phyloP scores from a whole-genome alignment of 2,113 vertebrate species.

The Geococcyx californianus region DNA sequence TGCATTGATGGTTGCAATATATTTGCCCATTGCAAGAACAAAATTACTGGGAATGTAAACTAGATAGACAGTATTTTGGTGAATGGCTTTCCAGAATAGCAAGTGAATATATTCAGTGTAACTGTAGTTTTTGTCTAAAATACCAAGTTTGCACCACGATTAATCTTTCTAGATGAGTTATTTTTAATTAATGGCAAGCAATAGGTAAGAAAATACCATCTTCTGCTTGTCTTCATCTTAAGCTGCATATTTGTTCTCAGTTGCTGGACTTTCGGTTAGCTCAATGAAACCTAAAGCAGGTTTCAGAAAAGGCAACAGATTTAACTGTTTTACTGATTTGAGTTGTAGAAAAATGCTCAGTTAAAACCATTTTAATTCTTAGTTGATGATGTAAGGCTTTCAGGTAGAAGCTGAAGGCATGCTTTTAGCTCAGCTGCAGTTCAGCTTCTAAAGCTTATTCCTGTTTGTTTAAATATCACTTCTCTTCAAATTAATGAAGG shows the following conservation, averaged over 20 bases:
- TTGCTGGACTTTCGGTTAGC: background rate
- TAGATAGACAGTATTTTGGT: background rate
- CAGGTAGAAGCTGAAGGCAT: background rate
- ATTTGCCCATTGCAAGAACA: background rate
- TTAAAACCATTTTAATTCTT: background rate
- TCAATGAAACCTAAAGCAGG: background rate
- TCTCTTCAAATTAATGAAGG: background rate
- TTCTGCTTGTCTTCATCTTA: background rate
- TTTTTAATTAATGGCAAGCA: background rate
- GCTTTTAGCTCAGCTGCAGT: background rate
- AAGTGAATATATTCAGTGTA: background rate
- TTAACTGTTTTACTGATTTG: background rate
- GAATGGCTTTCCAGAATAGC: background rate
- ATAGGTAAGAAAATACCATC: background rate
- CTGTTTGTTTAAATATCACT: background rate
- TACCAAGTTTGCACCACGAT: background rate
- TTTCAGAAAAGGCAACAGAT: background rate
- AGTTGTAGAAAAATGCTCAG: background rate
- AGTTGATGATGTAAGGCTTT: background rate
- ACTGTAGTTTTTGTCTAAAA: background rate
- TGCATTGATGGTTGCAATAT: background rate
- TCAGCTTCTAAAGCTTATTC: background rate
- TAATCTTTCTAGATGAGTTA: background rate
- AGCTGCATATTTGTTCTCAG: background rate
- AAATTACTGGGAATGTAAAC: background rate